These are phyloP conservation scores for Odontocolon sp. DNA, from an alignment of 2,888 invertebrate genomes.

Conservation along the genomic window DNA sequence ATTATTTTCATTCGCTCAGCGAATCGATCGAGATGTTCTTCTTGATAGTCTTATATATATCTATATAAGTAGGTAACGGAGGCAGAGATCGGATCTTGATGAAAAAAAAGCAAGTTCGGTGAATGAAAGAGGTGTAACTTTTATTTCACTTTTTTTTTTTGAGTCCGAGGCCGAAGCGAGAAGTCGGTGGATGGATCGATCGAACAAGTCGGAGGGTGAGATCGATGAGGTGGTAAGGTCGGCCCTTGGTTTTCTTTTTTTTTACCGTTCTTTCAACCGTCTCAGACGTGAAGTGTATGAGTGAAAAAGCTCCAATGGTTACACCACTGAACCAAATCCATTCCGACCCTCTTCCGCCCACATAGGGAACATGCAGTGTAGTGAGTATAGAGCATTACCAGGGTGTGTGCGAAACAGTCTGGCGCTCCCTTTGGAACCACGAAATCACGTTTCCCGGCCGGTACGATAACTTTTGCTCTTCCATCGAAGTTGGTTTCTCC, in stretches of 20 bases:
- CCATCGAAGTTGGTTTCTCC: slow-evolving; percentile 65
- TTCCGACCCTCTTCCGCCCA: neutral
- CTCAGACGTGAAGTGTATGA: too few species aligned
- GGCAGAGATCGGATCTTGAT: too few species aligned
- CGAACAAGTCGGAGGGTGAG: too few species aligned
- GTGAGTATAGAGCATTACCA: neutral
- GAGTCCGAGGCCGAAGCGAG: too few species aligned
- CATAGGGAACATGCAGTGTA: slow-evolving; percentile 5
- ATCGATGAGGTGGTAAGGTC: too few species aligned
- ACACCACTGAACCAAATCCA: neutral
- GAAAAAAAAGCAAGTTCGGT: too few species aligned
- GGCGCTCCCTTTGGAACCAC: slow-evolving; percentile 66
- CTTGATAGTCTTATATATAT: neutral
- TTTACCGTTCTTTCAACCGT: too few species aligned
- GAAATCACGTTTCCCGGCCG: slow-evolving; percentile 70
- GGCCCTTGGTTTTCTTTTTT: too few species aligned
- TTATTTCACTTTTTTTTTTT: too few species aligned
- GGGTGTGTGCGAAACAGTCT: slow-evolving; percentile 35
- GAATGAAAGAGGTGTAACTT: too few species aligned
- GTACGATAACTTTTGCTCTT: slow-evolving; percentile 68
- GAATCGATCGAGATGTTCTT: neutral
- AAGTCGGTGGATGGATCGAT: too few species aligned
- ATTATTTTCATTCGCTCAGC: neutral
- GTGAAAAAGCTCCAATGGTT: too few species aligned
- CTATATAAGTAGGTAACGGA: neutral